Base-by-base conservation (phyloP, 2,797 vertebrate species). In the Atherinosoma microstoma region DNA sequence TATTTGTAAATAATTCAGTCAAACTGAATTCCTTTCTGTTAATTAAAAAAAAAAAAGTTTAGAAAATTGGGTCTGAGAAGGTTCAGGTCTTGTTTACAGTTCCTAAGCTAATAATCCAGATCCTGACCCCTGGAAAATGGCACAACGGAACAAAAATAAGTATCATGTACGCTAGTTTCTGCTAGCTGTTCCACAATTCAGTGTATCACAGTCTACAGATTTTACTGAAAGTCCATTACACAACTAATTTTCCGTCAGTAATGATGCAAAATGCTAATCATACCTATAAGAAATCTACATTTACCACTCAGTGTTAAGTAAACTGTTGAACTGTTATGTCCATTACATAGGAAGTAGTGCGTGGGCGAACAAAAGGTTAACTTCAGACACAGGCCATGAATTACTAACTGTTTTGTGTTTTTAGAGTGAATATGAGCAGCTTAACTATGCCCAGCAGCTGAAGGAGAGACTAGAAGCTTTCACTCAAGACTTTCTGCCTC, bases 401-500 rank as follows among this genome's bases (percentile, higher is more conserved):
- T 68, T 24, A 73, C 77, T 64, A 4, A 51, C 70, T 73, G 13
- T 70, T 73, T 2, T 85, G 57, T 85, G 56, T 80, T 85, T 85
- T 56, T 84, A 96, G 98, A 99, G 95, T 88, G 98, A 99, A 87
- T 98, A 94, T 78, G 98, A 99, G 68, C 98, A 99, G 91, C 94
- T 99, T 54, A 99, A 99, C 93, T 99, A 99, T 89, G 98, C 97
- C 15, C 97, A 93, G 84, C 98, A 99, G 88, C 95, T 99, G 85
- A 99, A 99, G 90, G 98, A 99, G 92, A 94, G 96, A 58, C 88
- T 99, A 56, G 98, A 99, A 79, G 98, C 96, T 60, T 99, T 99
- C 88, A 99, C 98, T 22, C 96, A 97, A 85, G 98, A 99, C 92
- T 99, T 99, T 87, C 95, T 99, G 91, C 98, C 98, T 82, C 98